phyloP scores from a whole-genome alignment of 2,113 vertebrate genomes.

The Bungarus multicinctus region DNA sequence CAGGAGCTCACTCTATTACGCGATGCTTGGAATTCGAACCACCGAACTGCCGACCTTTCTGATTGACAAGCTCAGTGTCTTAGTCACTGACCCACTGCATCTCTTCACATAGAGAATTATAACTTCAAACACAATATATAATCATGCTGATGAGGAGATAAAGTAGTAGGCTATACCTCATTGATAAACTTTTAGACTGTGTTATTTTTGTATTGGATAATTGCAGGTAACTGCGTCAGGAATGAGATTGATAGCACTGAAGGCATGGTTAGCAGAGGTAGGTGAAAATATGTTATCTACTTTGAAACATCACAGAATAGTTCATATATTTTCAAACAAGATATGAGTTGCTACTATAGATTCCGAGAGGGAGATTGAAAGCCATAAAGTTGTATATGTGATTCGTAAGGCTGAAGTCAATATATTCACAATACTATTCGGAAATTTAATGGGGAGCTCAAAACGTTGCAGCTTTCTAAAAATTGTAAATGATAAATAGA shows the following conservation, averaged over 20 bases:
- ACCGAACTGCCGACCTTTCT: too few relatives aligned
- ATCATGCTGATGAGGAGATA: not conserved
- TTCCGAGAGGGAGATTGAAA: not conserved
- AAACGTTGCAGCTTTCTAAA: not conserved
- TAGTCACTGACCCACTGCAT: too few relatives aligned
- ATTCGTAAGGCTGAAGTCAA: not conserved
- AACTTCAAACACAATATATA: not conserved
- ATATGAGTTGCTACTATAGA: not conserved
- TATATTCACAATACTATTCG: not conserved
- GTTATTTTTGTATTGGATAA: not conserved
- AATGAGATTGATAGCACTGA: not conserved
- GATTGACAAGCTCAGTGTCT: too few relatives aligned
- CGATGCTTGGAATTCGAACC: too few relatives aligned
- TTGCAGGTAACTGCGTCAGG: not conserved
- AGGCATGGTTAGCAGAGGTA: not conserved
- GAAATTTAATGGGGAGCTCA: not conserved
- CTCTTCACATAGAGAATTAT: not conserved
- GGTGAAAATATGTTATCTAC: not conserved
- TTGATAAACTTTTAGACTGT: not conserved
- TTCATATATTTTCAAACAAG: not conserved
- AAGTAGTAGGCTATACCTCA: not conserved
- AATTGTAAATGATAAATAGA: not conserved
- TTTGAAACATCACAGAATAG: not conserved
- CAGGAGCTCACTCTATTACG: too few relatives aligned
- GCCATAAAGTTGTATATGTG: not conserved